Conservation (phyloP, 2,113 vertebrate species). For the Lanius collurio region DNA sequence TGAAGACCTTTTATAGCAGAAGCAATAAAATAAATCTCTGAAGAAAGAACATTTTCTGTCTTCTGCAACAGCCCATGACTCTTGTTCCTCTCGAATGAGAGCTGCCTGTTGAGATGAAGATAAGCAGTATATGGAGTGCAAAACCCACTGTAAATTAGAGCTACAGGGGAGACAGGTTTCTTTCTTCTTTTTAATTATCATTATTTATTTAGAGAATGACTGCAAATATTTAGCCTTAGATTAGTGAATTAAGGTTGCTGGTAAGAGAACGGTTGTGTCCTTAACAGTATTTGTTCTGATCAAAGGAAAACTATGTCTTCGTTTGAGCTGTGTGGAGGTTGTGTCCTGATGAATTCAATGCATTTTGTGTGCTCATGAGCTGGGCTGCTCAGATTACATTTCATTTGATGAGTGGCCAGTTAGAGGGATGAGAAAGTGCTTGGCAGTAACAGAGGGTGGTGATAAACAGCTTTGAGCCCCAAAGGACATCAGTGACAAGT, state of each 20-base stretch:
- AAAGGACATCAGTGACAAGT: neutral
- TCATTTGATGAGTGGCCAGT: neutral
- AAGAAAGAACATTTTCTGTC: neutral
- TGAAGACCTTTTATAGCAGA: neutral
- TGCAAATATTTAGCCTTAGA: neutral
- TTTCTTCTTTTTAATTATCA: neutral
- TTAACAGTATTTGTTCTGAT: neutral
- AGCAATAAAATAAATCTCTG: neutral
- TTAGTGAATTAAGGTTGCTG: neutral
- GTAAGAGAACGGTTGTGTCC: neutral
- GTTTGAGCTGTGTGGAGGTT: neutral
- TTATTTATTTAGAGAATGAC: neutral
- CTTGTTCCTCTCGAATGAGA: neutral
- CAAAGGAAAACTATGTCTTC: neutral
- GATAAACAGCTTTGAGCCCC: neutral
- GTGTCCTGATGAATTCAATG: neutral
- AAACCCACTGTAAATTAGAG: neutral
- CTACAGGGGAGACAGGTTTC: fast-evolving
- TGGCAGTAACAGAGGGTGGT: neutral
- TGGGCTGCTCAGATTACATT: neutral
- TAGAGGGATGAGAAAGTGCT: neutral
- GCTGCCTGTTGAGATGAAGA: neutral
- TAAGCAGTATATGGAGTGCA: fast-evolving
- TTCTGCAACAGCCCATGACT: neutral
- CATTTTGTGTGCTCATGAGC: neutral